Conservation (phyloP, 2,797 vertebrate species). For the Acanthis flammea region DNA sequence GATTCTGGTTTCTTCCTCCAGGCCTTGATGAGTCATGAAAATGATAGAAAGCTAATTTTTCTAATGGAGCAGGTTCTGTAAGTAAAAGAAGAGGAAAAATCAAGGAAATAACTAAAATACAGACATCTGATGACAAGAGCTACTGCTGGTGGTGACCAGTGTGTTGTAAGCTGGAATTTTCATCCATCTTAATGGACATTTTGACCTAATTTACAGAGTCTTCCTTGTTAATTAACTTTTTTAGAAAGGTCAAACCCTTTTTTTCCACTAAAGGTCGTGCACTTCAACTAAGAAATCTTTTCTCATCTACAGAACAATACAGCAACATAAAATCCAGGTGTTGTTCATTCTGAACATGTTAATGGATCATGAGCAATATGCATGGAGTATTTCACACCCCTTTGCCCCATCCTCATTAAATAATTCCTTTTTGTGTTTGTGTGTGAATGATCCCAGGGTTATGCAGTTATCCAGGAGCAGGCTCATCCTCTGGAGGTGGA, state of each 20-base stretch:
- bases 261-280: neutral
- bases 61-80: neutral
- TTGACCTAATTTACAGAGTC: neutral
- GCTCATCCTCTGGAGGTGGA: neutral
- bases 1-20: slow-evolving; percentile 2
- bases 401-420: neutral
- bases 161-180: neutral
- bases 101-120: neutral
- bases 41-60: neutral
- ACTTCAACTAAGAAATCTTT: neutral
- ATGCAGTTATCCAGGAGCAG: neutral
- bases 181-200: neutral
- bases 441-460: neutral
- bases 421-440: neutral
- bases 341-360: neutral
- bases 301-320: neutral
- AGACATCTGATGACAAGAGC: neutral
- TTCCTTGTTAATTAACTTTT: neutral
- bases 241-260: neutral
- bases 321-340: neutral
- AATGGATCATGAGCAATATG: neutral
- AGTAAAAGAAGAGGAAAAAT: neutral
- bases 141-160: neutral
- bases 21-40: neutral
- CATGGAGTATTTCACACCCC: neutral